Evolutionary conservation across 2,797 vertebrate genomes (phyloP).

Genomic region (Acanthornis magna): DNA sequence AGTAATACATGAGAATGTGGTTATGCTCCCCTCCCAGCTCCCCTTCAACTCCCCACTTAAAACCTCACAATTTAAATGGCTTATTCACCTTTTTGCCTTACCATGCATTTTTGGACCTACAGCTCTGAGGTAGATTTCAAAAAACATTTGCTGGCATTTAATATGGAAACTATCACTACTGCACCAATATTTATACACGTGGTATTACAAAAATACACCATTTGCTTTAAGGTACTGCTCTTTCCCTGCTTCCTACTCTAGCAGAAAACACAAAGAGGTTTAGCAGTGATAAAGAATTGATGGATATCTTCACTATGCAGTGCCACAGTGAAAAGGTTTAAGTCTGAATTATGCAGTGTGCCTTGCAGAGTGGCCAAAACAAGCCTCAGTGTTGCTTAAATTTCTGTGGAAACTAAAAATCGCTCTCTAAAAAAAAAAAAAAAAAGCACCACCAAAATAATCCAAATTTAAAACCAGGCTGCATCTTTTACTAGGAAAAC

Average conservation of each 20-base stretch:
- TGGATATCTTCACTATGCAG: background rate
- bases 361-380: background rate
- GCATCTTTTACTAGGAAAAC: background rate
- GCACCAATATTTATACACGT: constrained; percentile 10
- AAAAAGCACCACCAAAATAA: background rate
- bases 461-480: background rate
- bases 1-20: background rate
- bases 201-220: constrained; percentile 1
- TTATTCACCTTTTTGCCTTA: background rate
- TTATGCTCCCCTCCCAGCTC: background rate
- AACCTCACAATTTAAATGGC: background rate
- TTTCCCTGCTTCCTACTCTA: background rate
- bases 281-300: background rate
- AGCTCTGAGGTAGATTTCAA: background rate
- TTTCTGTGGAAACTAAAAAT: constrained; percentile 19
- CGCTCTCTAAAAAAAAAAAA: background rate
- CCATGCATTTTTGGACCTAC: background rate
- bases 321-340: background rate
- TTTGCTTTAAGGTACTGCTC: background rate
- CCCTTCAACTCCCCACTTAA: background rate
- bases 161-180: background rate
- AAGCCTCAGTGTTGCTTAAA: background rate
- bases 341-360: background rate
- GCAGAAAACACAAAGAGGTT: background rate
- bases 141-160: background rate